A percentile compares a stretch with the other conserved stretches of the same genome.
These are phyloP conservation scores for Leptinotarsa lineolata DNA, from an alignment of 1,140 invertebrate species.

Conservation along the genomic window DNA sequence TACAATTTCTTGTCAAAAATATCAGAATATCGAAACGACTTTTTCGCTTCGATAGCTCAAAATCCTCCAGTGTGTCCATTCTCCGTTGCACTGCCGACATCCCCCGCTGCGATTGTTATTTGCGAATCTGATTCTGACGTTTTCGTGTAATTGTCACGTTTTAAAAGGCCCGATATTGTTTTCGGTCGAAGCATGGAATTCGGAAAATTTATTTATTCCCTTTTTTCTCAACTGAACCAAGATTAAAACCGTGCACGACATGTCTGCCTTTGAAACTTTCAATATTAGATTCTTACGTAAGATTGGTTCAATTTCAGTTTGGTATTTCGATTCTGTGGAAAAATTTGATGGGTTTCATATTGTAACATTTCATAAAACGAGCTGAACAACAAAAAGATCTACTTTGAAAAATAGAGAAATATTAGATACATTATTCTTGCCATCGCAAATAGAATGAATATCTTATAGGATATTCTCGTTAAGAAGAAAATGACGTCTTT, in stretches of 20 bases:
- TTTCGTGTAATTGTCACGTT: slow-evolving; percentile 28
- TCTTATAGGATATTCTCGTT: no score
- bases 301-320: background rate
- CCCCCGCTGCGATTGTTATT: slow-evolving; percentile 38
- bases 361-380: no score
- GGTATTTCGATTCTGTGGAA: background rate
- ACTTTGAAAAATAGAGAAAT: no score
- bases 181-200: slow-evolving; percentile 16
- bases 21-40: background rate
- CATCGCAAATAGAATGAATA: no score
- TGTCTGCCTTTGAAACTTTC: slow-evolving; percentile 16
- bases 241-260: slow-evolving; percentile 11
- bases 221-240: slow-evolving; percentile 6
- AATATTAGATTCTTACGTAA: background rate
- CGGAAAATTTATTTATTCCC: slow-evolving; percentile 18
- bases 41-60: background rate
- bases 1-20: no score
- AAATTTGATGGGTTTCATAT: background rate
- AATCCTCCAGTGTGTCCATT: background rate
- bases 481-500: no score
- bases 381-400: no score
- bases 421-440: no score
- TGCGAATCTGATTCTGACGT: slow-evolving; percentile 38
- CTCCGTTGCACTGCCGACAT: background rate
- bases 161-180: slow-evolving; percentile 14